Base-by-base conservation (phyloP, 2,888 invertebrate species). In the Ganaspis brasiliensis region DNA sequence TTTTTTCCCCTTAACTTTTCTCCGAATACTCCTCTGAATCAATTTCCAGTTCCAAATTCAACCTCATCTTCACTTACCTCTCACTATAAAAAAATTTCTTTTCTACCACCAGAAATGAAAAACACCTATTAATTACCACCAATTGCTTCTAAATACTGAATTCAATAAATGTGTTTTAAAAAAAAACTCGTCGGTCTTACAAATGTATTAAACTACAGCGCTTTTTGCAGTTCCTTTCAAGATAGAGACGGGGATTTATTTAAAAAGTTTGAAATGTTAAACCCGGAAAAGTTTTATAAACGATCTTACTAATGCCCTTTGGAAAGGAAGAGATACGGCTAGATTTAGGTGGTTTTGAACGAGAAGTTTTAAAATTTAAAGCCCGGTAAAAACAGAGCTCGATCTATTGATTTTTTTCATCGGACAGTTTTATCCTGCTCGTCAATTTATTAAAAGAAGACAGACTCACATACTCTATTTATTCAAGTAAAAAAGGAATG, bases 281-380 rank as follows among this genome's bases (percentile, higher is more conserved):
- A 37, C 21, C 6, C n/a, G 2, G 24, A 45, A 1, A 26, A 45
- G 24, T 45, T 26, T 45, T 45, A 67, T 67, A 67, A 67, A 45
- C 45, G 45, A 67, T 67, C 67, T 67, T n/a, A 67, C 26, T 8
- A 67, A 24, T 45, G 14, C 67, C 24, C 24, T 24, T 45, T 45
- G 1, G 26, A 56, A 56, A 56, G 56, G 26, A 56, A 10, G 26
- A 45, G 16, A 67, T 67, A 67, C n/a, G 9, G 26, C 6, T 24
- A 45, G 67, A 45, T 24, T 67, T 26, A 45, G 6, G 16, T 59
- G n/a, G 59, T 40, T 40, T 26, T 19, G 37, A 14, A 37, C n/a
- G n/a, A 45, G 24, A 52, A 67, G 67, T 45, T 67, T 45, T 12
- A n/a, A 26, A n/a, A 45, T 40, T 9, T 45, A 24, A 67, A 45